These are phyloP conservation scores for Datnioides undecimradiatus DNA, from an alignment of 2,113 vertebrate genomes.

Conservation along the genomic window DNA sequence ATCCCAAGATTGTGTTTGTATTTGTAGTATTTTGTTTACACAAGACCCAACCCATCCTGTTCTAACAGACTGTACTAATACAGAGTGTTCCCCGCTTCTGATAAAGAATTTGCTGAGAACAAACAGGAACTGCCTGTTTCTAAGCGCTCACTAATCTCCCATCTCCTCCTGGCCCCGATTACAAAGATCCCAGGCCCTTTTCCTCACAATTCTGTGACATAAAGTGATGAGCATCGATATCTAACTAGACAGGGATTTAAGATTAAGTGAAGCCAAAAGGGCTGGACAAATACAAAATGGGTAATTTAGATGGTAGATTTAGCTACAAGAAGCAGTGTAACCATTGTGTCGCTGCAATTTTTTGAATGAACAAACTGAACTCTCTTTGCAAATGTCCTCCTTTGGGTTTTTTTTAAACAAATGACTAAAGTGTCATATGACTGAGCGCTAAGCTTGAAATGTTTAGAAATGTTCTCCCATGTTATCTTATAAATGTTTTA, in stretches of 20 bases:
- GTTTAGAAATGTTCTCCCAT: too few relatives aligned
- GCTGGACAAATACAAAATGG: too few relatives aligned
- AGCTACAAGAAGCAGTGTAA: too few relatives aligned
- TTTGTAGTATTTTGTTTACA: constrained; percentile 34
- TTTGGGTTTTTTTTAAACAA: neutral
- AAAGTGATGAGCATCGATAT: neutral
- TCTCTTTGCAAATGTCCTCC: neutral
- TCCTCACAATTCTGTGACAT: neutral
- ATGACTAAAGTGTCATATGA: neutral
- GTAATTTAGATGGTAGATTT: too few relatives aligned
- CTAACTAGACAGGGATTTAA: neutral
- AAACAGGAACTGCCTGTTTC: constrained; percentile 48
- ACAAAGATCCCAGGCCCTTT: neutral
- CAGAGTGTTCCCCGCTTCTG: constrained; percentile 67
- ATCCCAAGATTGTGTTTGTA: constrained; percentile 5
- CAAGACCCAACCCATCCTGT: constrained; percentile 30
- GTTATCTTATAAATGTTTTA: too few relatives aligned
- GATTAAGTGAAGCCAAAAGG: neutral
- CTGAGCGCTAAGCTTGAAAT: too few relatives aligned
- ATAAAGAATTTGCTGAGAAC: constrained; percentile 67
- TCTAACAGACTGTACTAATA: constrained; percentile 67
- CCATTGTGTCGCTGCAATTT: too few relatives aligned
- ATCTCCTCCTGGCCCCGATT: constrained; percentile 1
- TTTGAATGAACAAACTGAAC: neutral
- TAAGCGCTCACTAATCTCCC: constrained; percentile 1